phyloP scores from a whole-genome alignment of 2,888 invertebrate genomes.

The Chymomyza procnemis region DNA sequence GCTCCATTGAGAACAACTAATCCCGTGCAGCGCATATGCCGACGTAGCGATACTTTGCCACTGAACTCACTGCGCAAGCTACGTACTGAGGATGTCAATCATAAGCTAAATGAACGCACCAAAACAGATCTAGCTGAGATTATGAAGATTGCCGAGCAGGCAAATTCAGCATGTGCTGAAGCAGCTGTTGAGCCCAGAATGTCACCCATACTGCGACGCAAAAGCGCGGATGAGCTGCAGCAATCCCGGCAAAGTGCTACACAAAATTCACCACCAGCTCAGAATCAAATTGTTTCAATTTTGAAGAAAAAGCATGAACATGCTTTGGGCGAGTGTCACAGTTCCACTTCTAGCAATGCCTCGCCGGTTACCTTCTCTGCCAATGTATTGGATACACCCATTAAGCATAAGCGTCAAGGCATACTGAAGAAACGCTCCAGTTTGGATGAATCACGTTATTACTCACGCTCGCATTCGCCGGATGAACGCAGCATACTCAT shows the following conservation, averaged over 20 bases:
- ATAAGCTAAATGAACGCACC: slow-evolving; percentile 76
- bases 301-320: slow-evolving; percentile 83
- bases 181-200: slow-evolving; percentile 45
- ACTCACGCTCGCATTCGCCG: slow-evolving; percentile 78
- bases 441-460: slow-evolving; percentile 83
- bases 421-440: slow-evolving; percentile 91
- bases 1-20: slow-evolving; percentile 20
- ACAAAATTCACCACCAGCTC: slow-evolving; percentile 75
- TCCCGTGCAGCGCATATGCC: slow-evolving; percentile 47
- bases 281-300: slow-evolving; percentile 82
- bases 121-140: slow-evolving; percentile 77
- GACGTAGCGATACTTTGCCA: slow-evolving; percentile 49
- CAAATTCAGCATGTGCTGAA: slow-evolving; percentile 56
- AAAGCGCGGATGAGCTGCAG: slow-evolving; percentile 78
- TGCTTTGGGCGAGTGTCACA: slow-evolving; percentile 77
- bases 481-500: slow-evolving; percentile 78
- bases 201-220: slow-evolving; percentile 73
- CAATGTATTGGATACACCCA: slow-evolving; percentile 84
- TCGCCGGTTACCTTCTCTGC: slow-evolving; percentile 91
- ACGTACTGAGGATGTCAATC: slow-evolving; percentile 66
- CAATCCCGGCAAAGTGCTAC: slow-evolving; percentile 5
- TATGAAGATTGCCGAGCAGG: slow-evolving; percentile 76
- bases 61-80: slow-evolving; percentile 48
- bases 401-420: slow-evolving; percentile 83
- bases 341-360: slow-evolving; percentile 80